Evolutionary conservation across 1,140 invertebrate genomes (phyloP), one percentile per base, ranked within the genome.

Genomic region (Danaus melanippus): DNA sequence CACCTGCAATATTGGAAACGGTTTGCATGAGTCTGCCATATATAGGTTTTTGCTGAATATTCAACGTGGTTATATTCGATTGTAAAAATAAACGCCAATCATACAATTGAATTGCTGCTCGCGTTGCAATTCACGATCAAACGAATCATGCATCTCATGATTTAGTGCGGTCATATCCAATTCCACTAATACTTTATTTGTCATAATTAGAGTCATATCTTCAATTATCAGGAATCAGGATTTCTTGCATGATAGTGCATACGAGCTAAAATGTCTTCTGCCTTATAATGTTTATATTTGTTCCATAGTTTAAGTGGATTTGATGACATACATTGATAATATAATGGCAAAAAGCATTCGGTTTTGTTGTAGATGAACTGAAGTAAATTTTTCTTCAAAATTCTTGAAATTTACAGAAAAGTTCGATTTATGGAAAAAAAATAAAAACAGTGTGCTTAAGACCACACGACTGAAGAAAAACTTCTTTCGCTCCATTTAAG

Each of bases 301-400:
- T 40, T 40, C 53, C 58, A 53, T 46, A 59, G 53, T 53, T 59
- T 46, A 42, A 45, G 46, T 50, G 47, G n/a, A n/a, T n/a, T n/a
- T 45, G 50, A 57, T 17, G 46, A 54, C 43, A 61, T 48, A 45
- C 57, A 64, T 61, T 40, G 55, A 58, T 52, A 65, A 53, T 17
- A 58, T 66, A 56, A 66, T 62, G 40, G 50, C 50, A 53, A 64
- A 60, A 54, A 59, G 42, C 42, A 47, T 53, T 46, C 50, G 53
- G 53, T 57, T 57, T 64, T 64, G 57, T 50, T 60, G 50, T 59
- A 45, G 53, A 51, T 58, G 60, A 58, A 43, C 48, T 55, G 60
- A 47, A 55, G 45, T 57, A 32, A 3, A 32, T 32, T 32, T 32
- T 32, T 8, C 21, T 5, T 32, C 6, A 7, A 32, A 32, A 32